Conservation (phyloP, 1,140 invertebrate genomes). For the Philaenus spumarius region DNA sequence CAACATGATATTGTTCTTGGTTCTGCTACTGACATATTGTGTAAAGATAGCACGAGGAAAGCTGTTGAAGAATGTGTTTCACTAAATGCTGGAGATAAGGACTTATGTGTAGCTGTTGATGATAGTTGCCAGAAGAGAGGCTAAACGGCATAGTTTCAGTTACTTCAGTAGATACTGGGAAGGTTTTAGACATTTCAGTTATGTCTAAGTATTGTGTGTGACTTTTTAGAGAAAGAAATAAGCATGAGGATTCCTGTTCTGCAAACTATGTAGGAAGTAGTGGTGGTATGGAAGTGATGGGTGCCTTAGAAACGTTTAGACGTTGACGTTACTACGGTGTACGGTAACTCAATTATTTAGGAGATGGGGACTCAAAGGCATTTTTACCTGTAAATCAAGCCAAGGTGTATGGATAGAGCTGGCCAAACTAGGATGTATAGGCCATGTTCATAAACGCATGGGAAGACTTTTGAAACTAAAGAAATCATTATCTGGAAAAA, state of each 20-base stretch:
- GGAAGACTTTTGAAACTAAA: neutral
- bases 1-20: slow-evolving; percentile 3
- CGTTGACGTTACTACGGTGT: neutral
- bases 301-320: too few species aligned
- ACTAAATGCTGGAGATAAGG: neutral
- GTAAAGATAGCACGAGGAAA: neutral
- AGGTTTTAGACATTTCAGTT: too few species aligned
- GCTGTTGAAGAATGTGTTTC: slow-evolving; percentile 4
- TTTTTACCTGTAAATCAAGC: too few species aligned
- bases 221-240: slow-evolving; percentile 19
- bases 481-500: slow-evolving; percentile 7
- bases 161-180: too few species aligned
- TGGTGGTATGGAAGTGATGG: slow-evolving; percentile 25
- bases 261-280: slow-evolving; percentile 25
- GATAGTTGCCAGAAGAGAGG: too few species aligned
- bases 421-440: slow-evolving; percentile 19
- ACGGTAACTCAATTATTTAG: neutral
- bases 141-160: slow-evolving; percentile 21
- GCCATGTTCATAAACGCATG: too few species aligned
- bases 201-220: too few species aligned
- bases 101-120: slow-evolving; percentile 19
- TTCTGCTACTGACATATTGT: neutral
- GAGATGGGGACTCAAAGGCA: too few species aligned
- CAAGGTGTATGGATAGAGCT: slow-evolving; percentile 20
- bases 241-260: slow-evolving; percentile 17